These are phyloP conservation scores for Drosophila meridiana DNA, from an alignment of 2,888 invertebrate species.

Conservation along the genomic window DNA sequence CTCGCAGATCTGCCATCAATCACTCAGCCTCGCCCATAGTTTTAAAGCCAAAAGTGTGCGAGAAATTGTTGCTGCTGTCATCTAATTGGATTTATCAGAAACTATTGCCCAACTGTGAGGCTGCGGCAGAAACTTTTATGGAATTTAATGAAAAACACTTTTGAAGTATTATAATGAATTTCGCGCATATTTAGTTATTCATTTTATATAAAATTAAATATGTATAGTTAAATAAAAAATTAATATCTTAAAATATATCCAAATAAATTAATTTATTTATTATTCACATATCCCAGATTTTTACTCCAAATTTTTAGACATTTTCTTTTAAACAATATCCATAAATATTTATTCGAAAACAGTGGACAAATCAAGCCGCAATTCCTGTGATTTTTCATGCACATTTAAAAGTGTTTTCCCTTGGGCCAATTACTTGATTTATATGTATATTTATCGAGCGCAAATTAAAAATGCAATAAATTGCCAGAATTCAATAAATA, in stretches of 20 bases:
- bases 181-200: too few relatives aligned
- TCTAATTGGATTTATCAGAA: conserved; percentile 43
- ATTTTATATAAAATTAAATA: background rate
- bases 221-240: background rate
- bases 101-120: conserved; percentile 1
- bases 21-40: conserved; percentile 56
- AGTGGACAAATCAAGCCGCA: background rate
- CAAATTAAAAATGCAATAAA: conserved; percentile 1
- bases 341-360: background rate
- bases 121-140: background rate
- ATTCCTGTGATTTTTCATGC: background rate
- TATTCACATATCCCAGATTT: background rate
- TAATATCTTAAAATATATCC: background rate
- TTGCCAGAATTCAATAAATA: conserved; percentile 3
- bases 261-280: background rate
- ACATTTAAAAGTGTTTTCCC: background rate
- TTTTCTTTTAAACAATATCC: background rate
- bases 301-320: background rate
- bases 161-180: background rate
- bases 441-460: background rate
- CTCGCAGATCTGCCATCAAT: conserved; percentile 66
- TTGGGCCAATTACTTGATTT: conserved; percentile 2
- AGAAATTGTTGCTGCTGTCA: conserved; percentile 20
- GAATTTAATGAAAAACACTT: conserved; percentile 2
- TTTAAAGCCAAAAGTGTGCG: conserved; percentile 4